phyloP scores from a whole-genome alignment of 2,797 vertebrate species.

The Xiphorhynchus erythropygius region DNA sequence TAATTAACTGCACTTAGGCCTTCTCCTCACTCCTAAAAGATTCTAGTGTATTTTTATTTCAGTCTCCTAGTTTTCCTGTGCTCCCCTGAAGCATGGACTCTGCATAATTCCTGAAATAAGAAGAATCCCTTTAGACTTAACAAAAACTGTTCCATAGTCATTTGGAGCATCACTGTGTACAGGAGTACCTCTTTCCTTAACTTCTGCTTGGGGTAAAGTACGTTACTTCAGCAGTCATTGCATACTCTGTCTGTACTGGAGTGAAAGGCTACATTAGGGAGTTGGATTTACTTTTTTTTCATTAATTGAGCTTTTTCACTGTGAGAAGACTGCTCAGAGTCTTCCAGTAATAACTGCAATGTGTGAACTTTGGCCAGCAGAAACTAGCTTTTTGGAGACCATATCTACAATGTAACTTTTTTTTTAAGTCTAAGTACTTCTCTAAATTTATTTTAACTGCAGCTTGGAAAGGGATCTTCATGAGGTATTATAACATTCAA shows the following conservation, averaged over 20 bases:
- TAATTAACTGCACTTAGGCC: not conserved
- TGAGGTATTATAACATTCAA: not conserved
- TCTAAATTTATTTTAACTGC: not conserved
- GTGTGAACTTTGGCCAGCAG: not conserved
- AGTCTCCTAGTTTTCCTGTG: conserved; percentile 18
- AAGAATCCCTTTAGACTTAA: conserved; percentile 34
- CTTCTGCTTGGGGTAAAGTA: conserved; percentile 37
- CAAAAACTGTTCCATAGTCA: conserved; percentile 4
- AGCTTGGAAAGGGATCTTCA: not conserved
- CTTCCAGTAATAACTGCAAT: not conserved
- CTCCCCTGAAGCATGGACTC: conserved; percentile 16
- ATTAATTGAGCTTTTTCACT: conserved; percentile 18
- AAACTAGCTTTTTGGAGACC: not conserved
- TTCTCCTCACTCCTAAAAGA: not conserved
- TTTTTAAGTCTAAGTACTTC: not conserved
- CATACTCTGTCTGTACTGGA: not conserved
- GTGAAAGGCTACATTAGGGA: conserved; percentile 15
- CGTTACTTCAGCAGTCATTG: conserved; percentile 3
- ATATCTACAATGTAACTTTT: not conserved
- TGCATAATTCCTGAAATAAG: conserved; percentile 27
- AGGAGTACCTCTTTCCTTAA: conserved; percentile 21
- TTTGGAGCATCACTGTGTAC: conserved; percentile 29
- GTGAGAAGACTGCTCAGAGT: not conserved
- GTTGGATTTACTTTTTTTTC: conserved; percentile 31
- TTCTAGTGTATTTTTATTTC: conserved; percentile 31